Conservation (phyloP, 2,888 invertebrate genomes). For the Brachypterus glaber region DNA sequence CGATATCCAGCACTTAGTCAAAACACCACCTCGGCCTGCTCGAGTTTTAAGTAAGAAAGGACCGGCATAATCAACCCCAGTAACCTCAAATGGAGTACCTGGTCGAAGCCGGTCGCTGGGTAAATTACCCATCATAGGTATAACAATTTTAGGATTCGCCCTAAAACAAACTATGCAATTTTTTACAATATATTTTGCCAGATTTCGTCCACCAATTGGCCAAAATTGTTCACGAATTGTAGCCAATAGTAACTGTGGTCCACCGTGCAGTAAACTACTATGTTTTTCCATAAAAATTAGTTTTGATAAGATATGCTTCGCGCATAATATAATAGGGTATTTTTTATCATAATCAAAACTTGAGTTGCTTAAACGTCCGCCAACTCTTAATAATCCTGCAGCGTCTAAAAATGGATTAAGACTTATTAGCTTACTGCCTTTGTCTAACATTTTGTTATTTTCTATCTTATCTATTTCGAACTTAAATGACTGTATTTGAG, state of each 20-base stretch:
- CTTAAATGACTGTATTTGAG: conserved; percentile 7
- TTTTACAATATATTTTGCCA: conserved; percentile 10
- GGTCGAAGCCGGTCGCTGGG: conserved; percentile 11
- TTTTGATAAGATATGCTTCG: conserved; percentile 15
- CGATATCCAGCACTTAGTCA: conserved; percentile 2
- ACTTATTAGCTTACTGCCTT: conserved; percentile 8
- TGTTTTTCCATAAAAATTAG: conserved; percentile 14
- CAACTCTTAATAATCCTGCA: conserved; percentile 11
- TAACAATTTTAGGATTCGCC: conserved; percentile 8
- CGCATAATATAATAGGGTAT: conserved; percentile 15
- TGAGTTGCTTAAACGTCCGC: conserved; percentile 12
- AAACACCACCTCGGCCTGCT: conserved; percentile 5
- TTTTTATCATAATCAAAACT: conserved; percentile 14
- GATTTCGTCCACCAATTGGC: conserved; percentile 15
- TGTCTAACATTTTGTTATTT: conserved; percentile 1
- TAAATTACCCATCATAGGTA: conserved; percentile 15
- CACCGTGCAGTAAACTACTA: conserved; percentile 13
- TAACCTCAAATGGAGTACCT: conserved; percentile 10
- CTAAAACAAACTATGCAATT: conserved; percentile 18
- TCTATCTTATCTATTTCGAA: conserved; percentile 10
- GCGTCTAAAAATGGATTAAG: conserved; percentile 12
- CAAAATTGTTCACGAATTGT: conserved; percentile 12
- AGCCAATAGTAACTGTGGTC: conserved; percentile 14
- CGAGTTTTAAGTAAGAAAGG: conserved; percentile 10
- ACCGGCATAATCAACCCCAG: conserved; percentile 15